Base-by-base conservation (phyloP, 1,140 invertebrate genomes). In the Drosophila sechellia region DNA sequence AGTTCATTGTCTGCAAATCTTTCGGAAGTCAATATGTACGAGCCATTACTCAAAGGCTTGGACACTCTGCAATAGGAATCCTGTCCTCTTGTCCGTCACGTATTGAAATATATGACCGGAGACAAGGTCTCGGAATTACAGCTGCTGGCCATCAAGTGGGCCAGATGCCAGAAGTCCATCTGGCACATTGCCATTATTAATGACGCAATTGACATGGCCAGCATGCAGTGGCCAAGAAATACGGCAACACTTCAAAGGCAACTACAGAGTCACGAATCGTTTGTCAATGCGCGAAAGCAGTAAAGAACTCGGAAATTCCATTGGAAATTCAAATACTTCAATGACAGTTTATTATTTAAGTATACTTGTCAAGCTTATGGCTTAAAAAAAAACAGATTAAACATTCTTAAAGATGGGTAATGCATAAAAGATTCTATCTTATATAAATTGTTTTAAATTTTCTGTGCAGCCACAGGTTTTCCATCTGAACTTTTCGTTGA, bases 161-260 rank as follows among this genome's bases (percentile, higher is more conserved):
- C 39, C 43, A 52, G 31, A 34, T 52, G 56, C 43, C 64, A 65
- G 45, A 65, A 65, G 64, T 25, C 37, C 60, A 68, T 65, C 64
- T 68, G 64, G 64, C 64, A 39, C 64, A 70, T 27, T 69, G 50
- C 68, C 68, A 70, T 70, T 70, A 70, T 70, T 70, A 70, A 70
- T 70, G 68, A 70, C 48, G 68, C 68, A 70, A 70, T 70, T 70
- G 68, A 70, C 64, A 57, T 49, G 65, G 35, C 52, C 65, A 22
- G 31, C 25, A 46, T 25, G 52, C 52, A 70, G 22, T 52, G 68
- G 43, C 20, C 53, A 49, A 57, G 68, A 70, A 55, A 71, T 70
- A 42, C 69, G 66, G 37, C n/a, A 54, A 20, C 50, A 56, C 64
- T 56, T 71, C 68, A 54, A 48, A 49, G 27, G 64, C 20, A 48